phyloP scores from a whole-genome alignment of 2,113 vertebrate genomes.

The Rhadina sibilatrix region DNA sequence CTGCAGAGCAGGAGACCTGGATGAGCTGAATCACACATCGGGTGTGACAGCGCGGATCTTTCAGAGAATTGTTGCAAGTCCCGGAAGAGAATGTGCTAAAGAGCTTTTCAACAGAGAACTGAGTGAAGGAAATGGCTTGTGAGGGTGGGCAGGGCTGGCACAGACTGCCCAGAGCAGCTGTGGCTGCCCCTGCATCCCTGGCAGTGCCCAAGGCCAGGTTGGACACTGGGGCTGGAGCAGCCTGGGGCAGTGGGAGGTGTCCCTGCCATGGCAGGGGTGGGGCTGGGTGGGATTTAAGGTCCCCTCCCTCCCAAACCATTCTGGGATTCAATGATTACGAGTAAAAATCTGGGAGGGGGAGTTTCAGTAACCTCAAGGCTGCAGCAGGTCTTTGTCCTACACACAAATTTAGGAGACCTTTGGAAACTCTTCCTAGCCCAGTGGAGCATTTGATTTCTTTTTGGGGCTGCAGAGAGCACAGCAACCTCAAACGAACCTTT shows the following conservation, averaged over 20 bases:
- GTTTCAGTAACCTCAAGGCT: not conserved
- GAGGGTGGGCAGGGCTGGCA: not conserved
- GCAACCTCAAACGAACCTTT: not conserved
- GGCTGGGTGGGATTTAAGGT: accelerated
- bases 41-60: not conserved
- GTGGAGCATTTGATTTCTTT: not conserved
- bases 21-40: accelerated
- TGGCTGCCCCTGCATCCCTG: not conserved
- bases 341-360: accelerated
- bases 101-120: accelerated
- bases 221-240: not conserved
- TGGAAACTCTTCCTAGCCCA: not conserved
- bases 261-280: not conserved
- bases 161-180: not conserved
- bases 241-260: not conserved
- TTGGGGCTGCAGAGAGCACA: not conserved
- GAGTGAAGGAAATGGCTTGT: not conserved
- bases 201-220: not conserved
- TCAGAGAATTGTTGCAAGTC: not conserved
- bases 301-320: accelerated
- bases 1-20: accelerated
- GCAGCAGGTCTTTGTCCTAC: not conserved
- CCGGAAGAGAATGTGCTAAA: not conserved
- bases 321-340: not conserved
- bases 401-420: not conserved